phyloP scores from a whole-genome alignment of 1,140 invertebrate species.

The Penaeus chinensis region DNA sequence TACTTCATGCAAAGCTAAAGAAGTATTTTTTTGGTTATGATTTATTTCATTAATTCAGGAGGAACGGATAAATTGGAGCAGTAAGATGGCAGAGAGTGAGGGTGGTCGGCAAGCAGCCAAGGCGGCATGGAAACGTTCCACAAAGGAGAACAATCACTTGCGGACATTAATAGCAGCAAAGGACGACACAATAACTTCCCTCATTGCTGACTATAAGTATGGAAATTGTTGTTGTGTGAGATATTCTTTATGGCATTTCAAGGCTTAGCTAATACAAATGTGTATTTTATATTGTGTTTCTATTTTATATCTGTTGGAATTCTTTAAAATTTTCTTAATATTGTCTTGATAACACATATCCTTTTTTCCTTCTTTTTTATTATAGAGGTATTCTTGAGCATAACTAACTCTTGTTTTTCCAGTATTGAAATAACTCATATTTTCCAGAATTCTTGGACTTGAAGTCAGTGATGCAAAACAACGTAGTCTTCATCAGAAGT shows the following conservation, averaged over 20 bases:
- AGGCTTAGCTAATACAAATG: not conserved
- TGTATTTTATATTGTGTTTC: not conserved
- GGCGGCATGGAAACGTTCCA: conserved; percentile 47
- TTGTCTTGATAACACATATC: no score
- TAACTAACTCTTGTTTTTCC: not conserved
- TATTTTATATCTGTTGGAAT: no score
- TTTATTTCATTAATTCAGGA: not conserved
- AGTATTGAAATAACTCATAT: not conserved
- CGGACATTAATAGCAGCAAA: conserved; percentile 37
- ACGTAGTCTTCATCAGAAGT: not conserved
- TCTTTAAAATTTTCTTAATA: no score
- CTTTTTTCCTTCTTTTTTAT: no score
- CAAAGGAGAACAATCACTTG: conserved; percentile 29
- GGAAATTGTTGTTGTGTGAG: not conserved
- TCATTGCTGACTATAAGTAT: conserved; percentile 53
- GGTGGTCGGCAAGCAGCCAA: conserved; percentile 42
- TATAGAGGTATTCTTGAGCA: no score
- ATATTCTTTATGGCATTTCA: not conserved
- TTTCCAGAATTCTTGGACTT: conserved; percentile 4
- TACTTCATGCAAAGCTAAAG: no score
- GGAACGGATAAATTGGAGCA: conserved; percentile 41
- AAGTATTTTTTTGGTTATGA: no score
- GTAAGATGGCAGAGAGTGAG: conserved; percentile 41
- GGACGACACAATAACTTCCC: conserved; percentile 50
- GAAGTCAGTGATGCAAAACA: conserved; percentile 5